Evolutionary conservation across 2,888 invertebrate species (phyloP), one percentile per base, ranked within the genome.

Genomic region (Eurois occulta): DNA sequence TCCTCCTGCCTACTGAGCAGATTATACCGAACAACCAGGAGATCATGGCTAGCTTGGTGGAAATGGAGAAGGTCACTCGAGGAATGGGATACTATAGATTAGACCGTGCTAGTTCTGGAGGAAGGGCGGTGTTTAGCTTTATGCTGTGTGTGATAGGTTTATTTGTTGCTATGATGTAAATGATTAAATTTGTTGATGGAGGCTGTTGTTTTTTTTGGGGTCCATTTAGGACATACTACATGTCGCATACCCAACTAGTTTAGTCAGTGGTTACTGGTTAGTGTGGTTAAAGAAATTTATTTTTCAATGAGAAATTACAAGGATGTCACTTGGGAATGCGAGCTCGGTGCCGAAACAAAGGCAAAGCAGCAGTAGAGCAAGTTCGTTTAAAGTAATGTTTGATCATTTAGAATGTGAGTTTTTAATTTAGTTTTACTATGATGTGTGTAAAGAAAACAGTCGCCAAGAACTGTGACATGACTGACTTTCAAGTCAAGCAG

Each of bases 1-100:
- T 98, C 92, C 90, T 97, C 6, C 93, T 98, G 0, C 97, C 97
- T 0, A 84, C 95, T 1, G 93, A 93, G 1, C 94, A 95, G 72
- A 97, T 97, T 68, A 92, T 97, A 24, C 95, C 95, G 2, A 97
- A 97, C 78, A 97, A 97, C 73, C 91, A 97, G 81, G 98, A 98
- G 92, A 96, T 97, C 1, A 95, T 98, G 91, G 97, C 97, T 71
- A 97, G 97, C 1, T 90, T 97, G 0, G 73, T 95, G 0, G 95
- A 96, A 86, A 96, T 96, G 94, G 94, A 94, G 93, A 90, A 94
- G 92, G 80, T 94, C 90, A 92, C 94, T 84, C 86, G 92, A 89
- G 72, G 73, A 0, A 78, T 96, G 41, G 94, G 94, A 0, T 95
- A 95, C 83, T 95, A 94, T 62, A 52, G 24, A 5, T 4, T 77